Evolutionary conservation across 2,888 invertebrate species (phyloP), one percentile per base, ranked within the genome.

Genomic region (Rhaphigaster nebulosa): DNA sequence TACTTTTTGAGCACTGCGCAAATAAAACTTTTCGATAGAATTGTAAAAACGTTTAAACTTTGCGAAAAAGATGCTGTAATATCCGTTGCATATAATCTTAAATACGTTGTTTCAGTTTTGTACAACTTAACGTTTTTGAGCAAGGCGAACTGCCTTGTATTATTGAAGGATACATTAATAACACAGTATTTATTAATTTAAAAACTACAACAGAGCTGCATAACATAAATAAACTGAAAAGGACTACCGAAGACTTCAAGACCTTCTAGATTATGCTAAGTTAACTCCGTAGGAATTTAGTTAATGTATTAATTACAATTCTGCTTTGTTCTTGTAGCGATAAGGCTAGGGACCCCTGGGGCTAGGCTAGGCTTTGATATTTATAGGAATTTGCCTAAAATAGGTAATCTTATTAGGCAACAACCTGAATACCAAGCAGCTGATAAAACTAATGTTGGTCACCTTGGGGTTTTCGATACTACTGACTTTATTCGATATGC

Each of bases 401-500:
- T 45, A 80, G 41, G 12, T 80, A 80, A 84, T 18, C 1, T 84
- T 45, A 45, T 45, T 84, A 84, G n/a, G n/a, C 15, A 50, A 45
- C 84, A 41, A 45, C 13, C 45, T 45, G 84, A 84, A 45, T 84
- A 84, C 84, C 15, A 84, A 84, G n/a, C 45, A 84, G 45, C 45
- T 50, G 45, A 84, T 84, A 84, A 84, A 38, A 84, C n/a, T 84
- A 84, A 84, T 84, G 13, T 84, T 5, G 45, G 45, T 45, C 84
- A 84, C 45, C 26, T 26, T 18, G n/a, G 45, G n/a, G 45, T 45
- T 15, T 50, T 50, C 84, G 84, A 84, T 84, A 84, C n/a, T 12
- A 41, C 41, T 23, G 12, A 26, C 84, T 45, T 2, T 41, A 45
- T 45, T 84, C 15, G 2, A 84, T 84, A 84, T 76, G 29, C 70